Evolutionary conservation across 1,140 invertebrate genomes (phyloP), one percentile per base, ranked within the genome.

Genomic region (Nasonia vitripennis): DNA sequence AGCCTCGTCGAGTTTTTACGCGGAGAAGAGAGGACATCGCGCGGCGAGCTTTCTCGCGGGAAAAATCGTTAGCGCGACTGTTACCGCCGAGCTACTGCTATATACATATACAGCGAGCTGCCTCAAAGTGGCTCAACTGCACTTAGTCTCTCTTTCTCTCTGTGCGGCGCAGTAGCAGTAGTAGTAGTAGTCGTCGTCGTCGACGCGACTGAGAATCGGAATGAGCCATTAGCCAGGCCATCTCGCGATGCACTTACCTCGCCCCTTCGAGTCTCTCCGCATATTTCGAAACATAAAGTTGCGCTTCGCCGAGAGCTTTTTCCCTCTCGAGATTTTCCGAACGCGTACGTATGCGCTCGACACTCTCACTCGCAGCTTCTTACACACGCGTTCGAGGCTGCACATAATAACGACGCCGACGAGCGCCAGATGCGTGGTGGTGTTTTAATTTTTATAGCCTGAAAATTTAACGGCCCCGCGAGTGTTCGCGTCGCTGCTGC

Each of bases 151-250:
- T 62, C 55, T 62, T n/a, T 62, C 55, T 62, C 37, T 75, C 27
- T 68, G 20, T n/a, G 1, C 27, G 62, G 17, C 45, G n/a, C 1
- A 41, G n/a, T n/a, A 78, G 23, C 11, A 67, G 27, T 14, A 34
- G 51, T 11, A 14, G 55, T 62, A 5, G 14, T n/a, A 5, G 55
- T 62, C 34, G 34, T 41, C 14, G 37, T n/a, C 73, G 34, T n/a
- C 34, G 37, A 9, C 73, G n/a, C 51, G n/a, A 67, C 79, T 4
- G 55, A 34, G 62, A 81, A 81, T 81, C 79, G 67, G 79, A 81
- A 81, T 81, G 79, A 81, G 79, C 79, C 79, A 81, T 81, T 81
- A 81, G 67, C 62, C 34, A 71, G 79, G 41, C 79, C 79, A 81
- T 81, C 79, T 81, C 67, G 27, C 79, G 12, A 77, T 51, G 74